These are phyloP conservation scores for Ptilonorhynchus violaceus DNA, from an alignment of 2,113 vertebrate genomes.

Conservation along the genomic window DNA sequence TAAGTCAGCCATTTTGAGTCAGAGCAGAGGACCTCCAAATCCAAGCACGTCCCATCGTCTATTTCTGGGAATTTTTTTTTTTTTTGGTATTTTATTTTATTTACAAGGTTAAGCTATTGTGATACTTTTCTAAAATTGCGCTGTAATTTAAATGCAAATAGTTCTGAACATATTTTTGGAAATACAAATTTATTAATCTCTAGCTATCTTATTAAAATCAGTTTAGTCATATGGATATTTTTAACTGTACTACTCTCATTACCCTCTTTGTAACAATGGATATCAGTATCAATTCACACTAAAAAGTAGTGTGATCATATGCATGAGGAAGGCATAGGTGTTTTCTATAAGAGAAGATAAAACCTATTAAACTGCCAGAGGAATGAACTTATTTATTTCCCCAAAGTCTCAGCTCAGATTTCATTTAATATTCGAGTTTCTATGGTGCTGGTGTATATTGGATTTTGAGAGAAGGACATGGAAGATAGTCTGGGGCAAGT, in stretches of 20 bases:
- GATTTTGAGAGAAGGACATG: background rate
- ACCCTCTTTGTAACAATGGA: background rate
- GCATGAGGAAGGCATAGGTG: background rate
- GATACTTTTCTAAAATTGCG: background rate
- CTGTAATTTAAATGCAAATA: background rate
- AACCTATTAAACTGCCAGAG: background rate
- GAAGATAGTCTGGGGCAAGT: background rate
- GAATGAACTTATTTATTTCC: background rate
- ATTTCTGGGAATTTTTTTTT: background rate
- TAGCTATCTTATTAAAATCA: background rate
- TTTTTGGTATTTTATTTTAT: background rate
- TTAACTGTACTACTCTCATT: background rate
- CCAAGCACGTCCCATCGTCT: background rate
- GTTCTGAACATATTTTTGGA: background rate
- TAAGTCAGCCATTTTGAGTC: background rate
- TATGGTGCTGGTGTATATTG: background rate
- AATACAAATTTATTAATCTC: background rate
- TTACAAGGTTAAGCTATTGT: slow-evolving; percentile 43
- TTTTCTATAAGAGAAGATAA: background rate
- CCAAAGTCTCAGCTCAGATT: background rate
- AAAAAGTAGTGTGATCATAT: background rate
- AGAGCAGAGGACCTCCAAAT: background rate
- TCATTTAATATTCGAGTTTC: background rate
- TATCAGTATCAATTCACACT: background rate
- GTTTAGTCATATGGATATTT: background rate